Evolutionary conservation across 2,888 invertebrate genomes (phyloP), one percentile per base, ranked within the genome.

Genomic region (Ariolimax columbianus): DNA sequence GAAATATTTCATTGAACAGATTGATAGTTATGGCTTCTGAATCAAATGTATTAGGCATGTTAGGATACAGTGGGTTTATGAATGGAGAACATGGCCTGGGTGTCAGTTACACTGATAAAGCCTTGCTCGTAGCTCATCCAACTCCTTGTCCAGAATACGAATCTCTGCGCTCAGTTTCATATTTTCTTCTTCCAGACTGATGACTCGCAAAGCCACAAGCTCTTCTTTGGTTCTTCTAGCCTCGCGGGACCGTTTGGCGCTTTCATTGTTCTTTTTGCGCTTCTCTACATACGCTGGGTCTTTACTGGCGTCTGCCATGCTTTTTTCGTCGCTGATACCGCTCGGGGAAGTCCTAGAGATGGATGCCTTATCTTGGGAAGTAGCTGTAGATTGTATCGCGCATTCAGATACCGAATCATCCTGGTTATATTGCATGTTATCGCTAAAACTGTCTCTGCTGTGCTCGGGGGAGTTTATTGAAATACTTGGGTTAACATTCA

Each of bases 231-330:
- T 90, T 38, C 94, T 89, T 11, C 94, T 88, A 0, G 92, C 89
- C 79, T 94, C 94, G 23, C 94, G 90, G 1, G 94, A 94, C 77
- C 94, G 89, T 85, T 94, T 93, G 11, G 94, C 94, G 14, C 94
- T 94, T 83, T 94, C 94, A 87, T 94, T 94, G 89, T 94, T 94
- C 88, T 94, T 94, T 85, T 92, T 91, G n/a, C 94, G 90, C 78
- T 94, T 93, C 80, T 94, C 94, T 92, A 93, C 93, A 86, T 94
- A 94, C 26, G 85, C 77, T 47, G 90, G 90, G 89, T 94, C 94
- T 86, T 73, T 75, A 14, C 70, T 36, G 63, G 40, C 59, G 1
- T 40, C 82, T 17, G 26, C 38, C 0, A 17, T 38, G 43, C 11
- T 40, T n/a, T 33, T 36, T 9, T 38, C 47, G 38, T 55, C 38